These are phyloP conservation scores for Habrosyne pyritoides DNA, from an alignment of 2,888 invertebrate species.

Conservation along the genomic window DNA sequence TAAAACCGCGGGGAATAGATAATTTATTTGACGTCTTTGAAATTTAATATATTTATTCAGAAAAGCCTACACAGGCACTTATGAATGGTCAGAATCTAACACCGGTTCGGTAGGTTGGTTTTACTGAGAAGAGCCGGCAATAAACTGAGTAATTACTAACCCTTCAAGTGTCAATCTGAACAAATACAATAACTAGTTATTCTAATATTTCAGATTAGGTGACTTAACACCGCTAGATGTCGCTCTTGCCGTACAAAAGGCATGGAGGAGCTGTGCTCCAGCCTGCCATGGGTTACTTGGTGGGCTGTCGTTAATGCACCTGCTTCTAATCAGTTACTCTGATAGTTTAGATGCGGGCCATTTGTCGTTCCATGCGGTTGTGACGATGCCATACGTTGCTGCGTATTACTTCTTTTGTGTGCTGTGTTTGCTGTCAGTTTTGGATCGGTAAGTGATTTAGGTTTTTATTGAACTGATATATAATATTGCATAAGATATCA, in stretches of 20 bases:
- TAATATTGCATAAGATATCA: too few species aligned
- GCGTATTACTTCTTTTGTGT: slow-evolving; percentile 84
- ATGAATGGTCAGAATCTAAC: too few species aligned
- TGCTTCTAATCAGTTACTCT: slow-evolving; percentile 82
- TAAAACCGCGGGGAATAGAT: too few species aligned
- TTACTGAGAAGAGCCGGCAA: too few species aligned
- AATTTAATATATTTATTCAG: too few species aligned
- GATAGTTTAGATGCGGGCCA: slow-evolving; percentile 74
- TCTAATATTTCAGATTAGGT: slow-evolving; percentile 55
- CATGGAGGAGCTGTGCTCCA: slow-evolving; percentile 76
- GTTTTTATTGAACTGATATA: too few species aligned
- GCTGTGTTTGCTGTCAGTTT: slow-evolving; percentile 83
- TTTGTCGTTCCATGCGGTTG: slow-evolving; percentile 73
- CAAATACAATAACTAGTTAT: background rate
- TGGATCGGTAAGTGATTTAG: slow-evolving; percentile 80
- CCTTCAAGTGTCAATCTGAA: too few species aligned
- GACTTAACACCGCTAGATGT: slow-evolving; percentile 80
- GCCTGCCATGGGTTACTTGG: slow-evolving; percentile 85
- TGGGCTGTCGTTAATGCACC: slow-evolving; percentile 83
- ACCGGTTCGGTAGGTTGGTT: background rate
- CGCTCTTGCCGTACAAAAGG: slow-evolving; percentile 77
- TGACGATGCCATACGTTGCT: slow-evolving; percentile 79
- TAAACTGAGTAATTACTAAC: too few species aligned
- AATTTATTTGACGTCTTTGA: too few species aligned
- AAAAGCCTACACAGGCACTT: too few species aligned